Evolutionary conservation across 2,797 vertebrate species (phyloP), one percentile per base, ranked within the genome.

Genomic region (Sus cebifrons): DNA sequence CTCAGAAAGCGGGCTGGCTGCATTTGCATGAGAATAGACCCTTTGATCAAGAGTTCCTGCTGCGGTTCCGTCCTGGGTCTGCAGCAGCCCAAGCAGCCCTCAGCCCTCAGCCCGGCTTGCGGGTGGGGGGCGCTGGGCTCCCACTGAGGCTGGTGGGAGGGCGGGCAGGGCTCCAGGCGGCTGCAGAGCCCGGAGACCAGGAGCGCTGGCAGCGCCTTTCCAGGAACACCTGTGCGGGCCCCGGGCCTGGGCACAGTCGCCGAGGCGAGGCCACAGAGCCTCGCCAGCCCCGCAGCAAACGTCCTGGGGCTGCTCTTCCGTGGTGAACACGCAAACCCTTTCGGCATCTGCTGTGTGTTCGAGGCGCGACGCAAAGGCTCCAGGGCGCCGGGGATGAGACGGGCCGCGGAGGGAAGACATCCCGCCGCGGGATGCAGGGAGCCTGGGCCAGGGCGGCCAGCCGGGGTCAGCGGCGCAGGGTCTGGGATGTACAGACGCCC

Each of bases 341-440:
- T 40, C 68, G 74, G 83, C 62, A 20, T n/a, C 36, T 54, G 81
- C 27, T 86, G 75, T 77, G 60, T 84, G 92, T n/a, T 54, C 17
- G 3, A 64, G 17, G 17, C 6, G 23, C 73, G 81, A 97, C 20
- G 32, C 73, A 94, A 32, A 83, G 93, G 27, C 40, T 88, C 17
- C 27, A 64, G 77, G 87, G 44, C 58, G 21, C 52, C 81, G 54
- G 52, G 5, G 0, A 75, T 0, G 60, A 89, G 67, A 90, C 84
- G 1, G 62, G 79, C 62, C 21, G 29, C 0, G 0, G 75, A 9
- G 60, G 23, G n/a, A 21, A 23, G 75, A 79, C 65, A 29, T 5
- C 71, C 20, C 12, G 0, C 15, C 3, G 60, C 52, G 9, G 44
- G 44, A 49, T 6, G 6, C 44, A 6, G 44, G 44, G 44, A 49